These are phyloP conservation scores for Lasioglossum leucozonium DNA, from an alignment of 2,888 invertebrate genomes.

Conservation along the genomic window DNA sequence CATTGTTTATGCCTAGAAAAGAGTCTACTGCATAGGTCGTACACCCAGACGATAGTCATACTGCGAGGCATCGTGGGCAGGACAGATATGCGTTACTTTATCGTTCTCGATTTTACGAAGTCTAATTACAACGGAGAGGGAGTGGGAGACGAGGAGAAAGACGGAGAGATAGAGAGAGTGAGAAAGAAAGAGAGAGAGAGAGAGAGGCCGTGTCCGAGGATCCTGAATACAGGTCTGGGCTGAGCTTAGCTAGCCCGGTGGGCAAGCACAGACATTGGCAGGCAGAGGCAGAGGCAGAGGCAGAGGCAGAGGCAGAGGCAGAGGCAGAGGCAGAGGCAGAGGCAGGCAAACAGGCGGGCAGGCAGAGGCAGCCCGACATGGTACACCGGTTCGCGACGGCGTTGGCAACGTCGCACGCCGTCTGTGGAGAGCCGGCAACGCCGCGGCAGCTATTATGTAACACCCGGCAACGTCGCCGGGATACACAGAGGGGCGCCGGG, in stretches of 20 bases:
- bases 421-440: constrained; percentile 76
- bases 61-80: not conserved
- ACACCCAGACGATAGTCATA: not conserved
- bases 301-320: not conserved
- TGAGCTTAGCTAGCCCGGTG: constrained; percentile 46
- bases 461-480: constrained; percentile 82
- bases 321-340: constrained; percentile 31
- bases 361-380: constrained; percentile 62
- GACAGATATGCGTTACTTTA: not conserved
- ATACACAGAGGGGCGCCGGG: constrained; percentile 67
- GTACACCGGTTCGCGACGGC: constrained; percentile 61
- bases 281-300: not conserved
- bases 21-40: not conserved
- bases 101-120: constrained; percentile 18
- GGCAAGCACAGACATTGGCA: constrained; percentile 15
- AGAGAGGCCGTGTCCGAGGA: constrained; percentile 12
- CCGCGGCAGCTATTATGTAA: constrained; percentile 82
- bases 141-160: too few relatives aligned
- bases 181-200: not conserved
- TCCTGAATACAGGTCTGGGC: constrained; percentile 25
- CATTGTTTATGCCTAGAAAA: not conserved
- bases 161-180: not conserved
- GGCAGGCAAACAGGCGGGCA: constrained; percentile 3
- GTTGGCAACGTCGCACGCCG: constrained; percentile 67
- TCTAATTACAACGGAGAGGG: constrained; percentile 28